Base-by-base conservation (phyloP, 2,888 invertebrate species). In the Helicoverpa assulta region DNA sequence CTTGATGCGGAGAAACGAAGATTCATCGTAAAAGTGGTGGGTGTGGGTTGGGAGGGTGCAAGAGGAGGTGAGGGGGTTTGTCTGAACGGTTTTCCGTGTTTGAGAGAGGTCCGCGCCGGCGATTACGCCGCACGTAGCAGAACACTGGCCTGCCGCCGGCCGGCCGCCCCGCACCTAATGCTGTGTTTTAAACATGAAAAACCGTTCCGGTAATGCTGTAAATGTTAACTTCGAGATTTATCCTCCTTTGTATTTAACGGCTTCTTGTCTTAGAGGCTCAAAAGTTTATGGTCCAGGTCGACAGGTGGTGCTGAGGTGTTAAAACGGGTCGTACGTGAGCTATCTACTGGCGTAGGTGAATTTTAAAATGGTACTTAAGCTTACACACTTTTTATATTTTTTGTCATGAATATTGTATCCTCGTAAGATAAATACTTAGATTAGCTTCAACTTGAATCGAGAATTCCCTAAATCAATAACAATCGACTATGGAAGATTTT, bases 1-100 rank as follows among this genome's bases (percentile, higher is more conserved):
- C 95, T 95, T 95, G 95, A 95, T 95, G 94, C 94, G 94, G 93
- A 94, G 95, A 95, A 95, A 95, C 95, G 95, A 95, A 95, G 95
- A 95, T 95, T 95, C 95, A 95, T 95, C 95, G 95, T 95, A 95
- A 95, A 95, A 95, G 94, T 93, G 93, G 94, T 91, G 91, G 93
- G 92, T 85, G 86, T 83, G 86, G 85, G 72, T 63, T 70, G 70
- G 86, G 84, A 82, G 85, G 75, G 82, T 82, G 81, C 78, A 80
- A 79, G 77, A 79, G 86, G 79, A 80, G 82, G 82, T 70, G 70
- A 47, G 70, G 87, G 91, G 87, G 91, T 92, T 87, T 83, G 93
- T 93, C 95, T 95, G 95, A 95, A 95, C 91, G 95, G 93, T 95
- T 95, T 95, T 95, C 94, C 95, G 94, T 95, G 95, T 95, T 94